phyloP scores from a whole-genome alignment of 2,113 vertebrate genomes.

The Synodontis membranacea region DNA sequence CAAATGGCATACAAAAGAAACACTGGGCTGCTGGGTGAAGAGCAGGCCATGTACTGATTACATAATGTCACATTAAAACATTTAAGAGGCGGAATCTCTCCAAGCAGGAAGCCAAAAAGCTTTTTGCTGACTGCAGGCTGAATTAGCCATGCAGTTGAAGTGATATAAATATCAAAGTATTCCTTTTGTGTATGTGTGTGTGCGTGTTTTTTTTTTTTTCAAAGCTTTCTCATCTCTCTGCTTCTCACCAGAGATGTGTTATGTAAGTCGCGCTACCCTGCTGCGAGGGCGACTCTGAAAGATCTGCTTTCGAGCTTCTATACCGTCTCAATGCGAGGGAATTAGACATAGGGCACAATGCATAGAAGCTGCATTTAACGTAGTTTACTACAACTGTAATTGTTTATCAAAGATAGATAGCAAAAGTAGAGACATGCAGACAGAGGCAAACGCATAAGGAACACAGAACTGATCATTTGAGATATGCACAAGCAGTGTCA shows the following conservation, averaged over 20 bases:
- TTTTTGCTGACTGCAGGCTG: constrained; percentile 47
- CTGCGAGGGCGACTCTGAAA: constrained; percentile 4
- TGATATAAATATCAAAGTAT: constrained; percentile 67
- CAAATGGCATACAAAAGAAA: constrained; percentile 29
- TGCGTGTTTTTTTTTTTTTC: too few relatives aligned
- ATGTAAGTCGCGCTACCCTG: constrained; percentile 12
- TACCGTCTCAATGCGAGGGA: background rate
- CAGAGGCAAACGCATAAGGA: background rate
- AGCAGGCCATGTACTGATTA: constrained; percentile 40
- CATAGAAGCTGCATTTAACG: background rate
- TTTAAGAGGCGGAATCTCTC: constrained; percentile 10
- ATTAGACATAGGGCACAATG: background rate
- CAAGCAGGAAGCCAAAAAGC: constrained; percentile 16
- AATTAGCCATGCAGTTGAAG: constrained; percentile 52
- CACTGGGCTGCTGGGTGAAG: constrained; percentile 28
- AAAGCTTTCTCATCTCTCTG: constrained; percentile 59
- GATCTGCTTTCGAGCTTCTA: background rate
- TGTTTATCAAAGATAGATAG: background rate
- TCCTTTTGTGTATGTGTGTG: constrained; percentile 64
- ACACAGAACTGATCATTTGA: background rate
- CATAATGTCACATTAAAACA: constrained; percentile 34
- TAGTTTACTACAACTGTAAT: background rate
- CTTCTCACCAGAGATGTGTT: constrained; percentile 24
- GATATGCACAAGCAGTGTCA: background rate
- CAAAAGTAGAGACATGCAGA: too few relatives aligned